phyloP scores from a whole-genome alignment of 2,797 vertebrate species.

The Calcarius lapponicus region DNA sequence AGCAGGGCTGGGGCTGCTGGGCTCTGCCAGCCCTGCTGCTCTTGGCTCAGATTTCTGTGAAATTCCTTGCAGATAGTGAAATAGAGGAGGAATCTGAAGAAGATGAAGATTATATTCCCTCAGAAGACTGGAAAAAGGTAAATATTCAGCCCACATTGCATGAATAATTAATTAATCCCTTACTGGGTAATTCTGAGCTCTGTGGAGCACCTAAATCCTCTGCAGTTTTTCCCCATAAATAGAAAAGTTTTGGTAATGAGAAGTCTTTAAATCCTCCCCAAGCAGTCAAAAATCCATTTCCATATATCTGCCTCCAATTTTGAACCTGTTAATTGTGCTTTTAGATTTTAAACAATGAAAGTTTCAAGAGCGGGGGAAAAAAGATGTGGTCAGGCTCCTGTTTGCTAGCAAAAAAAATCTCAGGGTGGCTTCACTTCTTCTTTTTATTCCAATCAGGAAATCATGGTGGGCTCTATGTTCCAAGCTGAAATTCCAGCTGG shows the following conservation, averaged over 20 bases:
- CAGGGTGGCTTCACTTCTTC: background rate
- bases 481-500: constrained; percentile 96
- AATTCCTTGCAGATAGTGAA: constrained; percentile 84
- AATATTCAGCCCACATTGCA: background rate
- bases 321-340: background rate
- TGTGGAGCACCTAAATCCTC: background rate
- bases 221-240: background rate
- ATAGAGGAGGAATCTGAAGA: constrained; percentile 97
- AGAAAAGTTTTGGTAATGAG: background rate
- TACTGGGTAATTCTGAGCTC: background rate
- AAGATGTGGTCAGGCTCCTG: background rate
- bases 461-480: constrained; percentile 99
- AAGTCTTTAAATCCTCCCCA: background rate
- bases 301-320: background rate
- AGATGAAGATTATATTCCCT: constrained; percentile 98
- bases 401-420: background rate
- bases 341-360: background rate
- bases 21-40: background rate
- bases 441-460: constrained; percentile 84
- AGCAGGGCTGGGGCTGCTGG: background rate
- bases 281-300: background rate
- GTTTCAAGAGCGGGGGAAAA: background rate
- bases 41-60: background rate
- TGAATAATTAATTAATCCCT: background rate
- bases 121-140: constrained; percentile 99